phyloP scores from a whole-genome alignment of 2,113 vertebrate species.

The Recurvirostra avosetta region DNA sequence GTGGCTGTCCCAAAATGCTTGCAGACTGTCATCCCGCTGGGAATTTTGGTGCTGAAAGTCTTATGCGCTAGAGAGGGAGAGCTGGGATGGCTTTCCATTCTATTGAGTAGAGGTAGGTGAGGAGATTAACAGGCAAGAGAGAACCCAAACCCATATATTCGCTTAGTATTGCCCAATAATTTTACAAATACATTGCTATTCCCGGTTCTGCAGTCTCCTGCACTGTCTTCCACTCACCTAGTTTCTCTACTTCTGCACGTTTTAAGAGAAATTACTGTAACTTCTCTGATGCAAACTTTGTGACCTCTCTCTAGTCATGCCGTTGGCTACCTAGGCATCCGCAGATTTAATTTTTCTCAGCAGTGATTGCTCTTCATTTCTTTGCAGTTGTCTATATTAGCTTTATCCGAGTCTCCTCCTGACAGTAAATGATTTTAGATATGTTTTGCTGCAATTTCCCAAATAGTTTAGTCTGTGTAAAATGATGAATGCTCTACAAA shows the following conservation, averaged over 20 bases:
- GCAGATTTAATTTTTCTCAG: constrained; percentile 6
- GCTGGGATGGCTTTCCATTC: not conserved
- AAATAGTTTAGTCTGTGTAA: constrained; percentile 1
- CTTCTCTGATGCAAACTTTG: not conserved
- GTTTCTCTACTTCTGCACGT: not conserved
- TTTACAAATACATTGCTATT: not conserved
- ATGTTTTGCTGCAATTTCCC: not conserved
- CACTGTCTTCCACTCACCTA: not conserved
- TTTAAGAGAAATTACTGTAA: not conserved
- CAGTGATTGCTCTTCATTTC: not conserved
- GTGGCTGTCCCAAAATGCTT: not conserved
- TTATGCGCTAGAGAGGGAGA: not conserved
- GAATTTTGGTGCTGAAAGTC: not conserved
- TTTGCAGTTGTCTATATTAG: not conserved
- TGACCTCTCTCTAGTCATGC: not conserved
- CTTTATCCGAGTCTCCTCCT: not conserved
- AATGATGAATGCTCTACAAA: not conserved
- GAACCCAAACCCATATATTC: not conserved
- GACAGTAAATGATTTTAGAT: not conserved
- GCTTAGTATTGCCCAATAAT: not conserved
- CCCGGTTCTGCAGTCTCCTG: not conserved
- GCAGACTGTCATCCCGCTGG: not conserved
- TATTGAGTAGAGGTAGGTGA: not conserved
- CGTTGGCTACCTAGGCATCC: not conserved
- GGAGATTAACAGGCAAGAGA: not conserved